These are phyloP conservation scores for Castor canadensis DNA, from an alignment of 2,113 vertebrate species.

Conservation along the genomic window DNA sequence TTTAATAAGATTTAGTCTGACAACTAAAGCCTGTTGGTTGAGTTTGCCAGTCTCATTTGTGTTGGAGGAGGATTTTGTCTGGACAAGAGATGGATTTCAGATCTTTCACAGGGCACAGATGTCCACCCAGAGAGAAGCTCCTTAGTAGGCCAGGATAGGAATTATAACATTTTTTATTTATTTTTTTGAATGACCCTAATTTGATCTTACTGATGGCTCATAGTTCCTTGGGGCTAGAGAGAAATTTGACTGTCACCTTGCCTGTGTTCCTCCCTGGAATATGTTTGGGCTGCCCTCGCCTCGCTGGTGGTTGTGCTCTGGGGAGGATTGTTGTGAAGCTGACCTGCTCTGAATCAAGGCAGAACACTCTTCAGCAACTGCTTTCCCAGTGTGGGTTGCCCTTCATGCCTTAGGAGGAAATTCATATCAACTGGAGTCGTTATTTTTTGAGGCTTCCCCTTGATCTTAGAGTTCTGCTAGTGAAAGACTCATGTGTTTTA, in stretches of 20 bases:
- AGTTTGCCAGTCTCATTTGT: background rate
- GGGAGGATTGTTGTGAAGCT: accelerated
- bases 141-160: accelerated
- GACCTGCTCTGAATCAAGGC: background rate
- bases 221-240: accelerated
- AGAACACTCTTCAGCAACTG: background rate
- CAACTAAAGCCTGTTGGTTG: background rate
- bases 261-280: background rate
- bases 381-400: conserved; percentile 49
- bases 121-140: background rate
- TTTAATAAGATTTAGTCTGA: background rate
- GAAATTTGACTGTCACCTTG: accelerated
- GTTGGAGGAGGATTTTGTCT: background rate
- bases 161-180: no score
- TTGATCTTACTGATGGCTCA: background rate
- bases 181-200: background rate
- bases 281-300: background rate
- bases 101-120: background rate
- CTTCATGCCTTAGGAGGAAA: conserved; percentile 31
- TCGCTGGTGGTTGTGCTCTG: accelerated
- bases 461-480: conserved; percentile 28
- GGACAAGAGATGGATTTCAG: background rate
- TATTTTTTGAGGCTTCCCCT: conserved; percentile 62
- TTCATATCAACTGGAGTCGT: conserved; percentile 24
- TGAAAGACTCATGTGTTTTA: conserved; percentile 59